Percentiles rank a stretch among this genome's conserved stretches.
phyloP scores from a whole-genome alignment of 2,797 vertebrate genomes.

The Coreius guichenoti region DNA sequence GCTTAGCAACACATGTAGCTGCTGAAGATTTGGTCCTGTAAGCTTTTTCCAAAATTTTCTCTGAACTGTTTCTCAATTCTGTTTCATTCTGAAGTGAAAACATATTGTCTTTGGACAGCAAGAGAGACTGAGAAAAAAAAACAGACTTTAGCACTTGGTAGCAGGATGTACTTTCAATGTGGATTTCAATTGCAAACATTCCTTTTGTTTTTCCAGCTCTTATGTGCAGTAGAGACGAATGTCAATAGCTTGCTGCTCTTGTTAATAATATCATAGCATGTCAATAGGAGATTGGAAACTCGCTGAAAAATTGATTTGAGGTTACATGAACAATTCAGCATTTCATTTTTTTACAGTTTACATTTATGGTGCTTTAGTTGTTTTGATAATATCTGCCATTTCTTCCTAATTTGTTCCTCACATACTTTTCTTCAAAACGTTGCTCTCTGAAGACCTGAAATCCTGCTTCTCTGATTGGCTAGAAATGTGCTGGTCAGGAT shows the following conservation, averaged over 20 bases:
- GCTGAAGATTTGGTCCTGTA: slow-evolving; percentile 43
- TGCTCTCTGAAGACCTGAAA: not conserved
- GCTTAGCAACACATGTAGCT: slow-evolving; percentile 62
- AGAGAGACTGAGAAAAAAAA: not conserved
- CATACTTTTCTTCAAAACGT: not conserved
- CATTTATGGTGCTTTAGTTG: not conserved
- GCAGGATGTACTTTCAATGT: not conserved
- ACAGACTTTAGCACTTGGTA: not conserved
- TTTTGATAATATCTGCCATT: not conserved
- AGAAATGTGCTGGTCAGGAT: not conserved
- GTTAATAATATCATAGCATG: not conserved
- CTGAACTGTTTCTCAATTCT: slow-evolving; percentile 2
- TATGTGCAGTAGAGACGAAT: not conserved
- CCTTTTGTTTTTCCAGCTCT: not conserved
- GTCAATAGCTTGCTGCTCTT: not conserved
- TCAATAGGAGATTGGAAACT: not conserved
- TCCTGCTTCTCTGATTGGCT: not conserved
- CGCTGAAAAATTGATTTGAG: not conserved
- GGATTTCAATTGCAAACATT: not conserved
- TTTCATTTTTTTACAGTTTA: not conserved
- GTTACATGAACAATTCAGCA: not conserved
- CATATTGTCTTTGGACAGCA: not conserved
- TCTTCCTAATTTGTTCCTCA: not conserved
- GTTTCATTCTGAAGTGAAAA: not conserved
- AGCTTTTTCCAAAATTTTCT: not conserved